Percentiles rank a stretch among this genome's conserved stretches.
Conservation (phyloP, 2,113 vertebrate genomes). For the Scomber colias region DNA sequence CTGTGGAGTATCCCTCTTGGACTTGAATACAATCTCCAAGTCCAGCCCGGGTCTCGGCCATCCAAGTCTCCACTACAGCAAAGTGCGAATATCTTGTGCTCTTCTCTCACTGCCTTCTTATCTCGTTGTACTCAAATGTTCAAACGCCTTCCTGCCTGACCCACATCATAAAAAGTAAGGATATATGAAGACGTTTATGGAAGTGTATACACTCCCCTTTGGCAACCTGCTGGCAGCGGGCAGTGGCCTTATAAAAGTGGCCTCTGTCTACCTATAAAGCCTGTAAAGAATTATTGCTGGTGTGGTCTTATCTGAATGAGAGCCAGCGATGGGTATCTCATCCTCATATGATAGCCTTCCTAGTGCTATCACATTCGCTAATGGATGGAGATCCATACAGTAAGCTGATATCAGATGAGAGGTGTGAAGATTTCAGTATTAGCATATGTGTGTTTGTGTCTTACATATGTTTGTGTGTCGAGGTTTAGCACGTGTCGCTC, state of each 20-base stretch:
- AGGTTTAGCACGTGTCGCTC: constrained; percentile 19
- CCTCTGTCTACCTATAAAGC: constrained; percentile 71
- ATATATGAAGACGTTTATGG: constrained; percentile 78
- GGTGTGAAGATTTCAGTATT: not conserved
- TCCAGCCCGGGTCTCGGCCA: not conserved
- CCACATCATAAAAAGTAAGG: constrained; percentile 76
- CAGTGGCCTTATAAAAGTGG: constrained; percentile 68
- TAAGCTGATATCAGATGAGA: constrained; percentile 16
- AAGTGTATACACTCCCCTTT: constrained; percentile 68
- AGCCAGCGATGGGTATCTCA: constrained; percentile 53
- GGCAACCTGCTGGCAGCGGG: constrained; percentile 54
- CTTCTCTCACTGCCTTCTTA: constrained; percentile 52
- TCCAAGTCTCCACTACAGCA: not conserved
- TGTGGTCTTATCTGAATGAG: constrained; percentile 59
- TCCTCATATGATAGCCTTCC: constrained; percentile 52
- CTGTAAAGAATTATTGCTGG: constrained; percentile 67
- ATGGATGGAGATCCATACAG: constrained; percentile 48
- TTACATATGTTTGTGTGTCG: constrained; percentile 23
- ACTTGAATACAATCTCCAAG: constrained; percentile 25
- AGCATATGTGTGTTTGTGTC: not conserved
- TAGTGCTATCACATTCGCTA: constrained; percentile 52
- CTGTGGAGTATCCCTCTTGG: constrained; percentile 33
- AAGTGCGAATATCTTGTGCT: constrained; percentile 40
- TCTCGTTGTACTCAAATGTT: constrained; percentile 75
- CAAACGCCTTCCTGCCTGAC: constrained; percentile 87